Conservation (phyloP, 1,140 invertebrate species). For the Coptotermes formosanus region DNA sequence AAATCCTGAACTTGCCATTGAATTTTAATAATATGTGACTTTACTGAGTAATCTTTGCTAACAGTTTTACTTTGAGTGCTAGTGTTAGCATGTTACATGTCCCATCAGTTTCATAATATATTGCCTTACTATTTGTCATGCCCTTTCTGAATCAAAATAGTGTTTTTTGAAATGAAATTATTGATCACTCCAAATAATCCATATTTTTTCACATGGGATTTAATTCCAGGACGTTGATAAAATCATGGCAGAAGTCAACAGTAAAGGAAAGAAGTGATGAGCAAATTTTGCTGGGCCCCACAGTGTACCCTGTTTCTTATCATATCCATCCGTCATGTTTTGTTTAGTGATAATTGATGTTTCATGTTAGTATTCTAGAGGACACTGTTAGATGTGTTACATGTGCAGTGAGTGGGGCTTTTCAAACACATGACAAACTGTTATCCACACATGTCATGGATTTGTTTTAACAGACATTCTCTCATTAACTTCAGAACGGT, state of each 20-base stretch:
- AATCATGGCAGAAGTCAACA: constrained; percentile 41
- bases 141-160: constrained; percentile 23
- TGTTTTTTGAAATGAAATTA: background rate
- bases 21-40: background rate
- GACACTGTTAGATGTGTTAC: background rate
- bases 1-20: background rate
- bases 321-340: constrained; percentile 24
- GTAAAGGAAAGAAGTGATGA: constrained; percentile 34
- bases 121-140: constrained; percentile 20
- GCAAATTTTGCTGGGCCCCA: constrained; percentile 32
- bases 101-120: background rate
- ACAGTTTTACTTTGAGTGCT: background rate
- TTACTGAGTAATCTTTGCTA: constrained; percentile 2
- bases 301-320: constrained; percentile 26
- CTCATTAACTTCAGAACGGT: background rate
- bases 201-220: constrained; percentile 35
- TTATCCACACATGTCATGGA: too few relatives aligned
- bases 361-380: background rate
- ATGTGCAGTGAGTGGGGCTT: constrained; percentile 7
- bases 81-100: background rate
- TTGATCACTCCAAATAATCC: constrained; percentile 26
- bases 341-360: constrained; percentile 19
- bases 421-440: background rate
- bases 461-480: background rate
- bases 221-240: constrained; percentile 43